A percentile compares a stretch with the other conserved stretches of the same genome.
Evolutionary conservation across 92 coral and sea anemone species (phyloP).

Genomic region (Metridium senile): DNA sequence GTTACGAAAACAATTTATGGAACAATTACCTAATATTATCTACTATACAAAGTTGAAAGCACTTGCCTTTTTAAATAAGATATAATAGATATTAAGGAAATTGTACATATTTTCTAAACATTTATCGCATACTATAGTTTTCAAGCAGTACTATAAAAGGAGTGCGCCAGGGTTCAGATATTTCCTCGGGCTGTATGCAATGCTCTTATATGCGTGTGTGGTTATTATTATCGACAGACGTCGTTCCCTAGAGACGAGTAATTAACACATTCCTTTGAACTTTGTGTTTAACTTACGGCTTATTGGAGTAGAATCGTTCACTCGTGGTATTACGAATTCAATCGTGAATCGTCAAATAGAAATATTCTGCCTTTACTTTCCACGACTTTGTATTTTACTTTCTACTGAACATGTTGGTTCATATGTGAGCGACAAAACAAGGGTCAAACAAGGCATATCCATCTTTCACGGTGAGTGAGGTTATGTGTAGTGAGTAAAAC

Average conservation of each 20-base stretch:
- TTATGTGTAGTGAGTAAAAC: neutral
- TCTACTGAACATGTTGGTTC: too few relatives aligned
- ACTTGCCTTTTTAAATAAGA: too few relatives aligned
- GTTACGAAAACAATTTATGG: too few relatives aligned
- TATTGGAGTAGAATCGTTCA: slow-evolving; percentile 31
- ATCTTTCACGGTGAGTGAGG: neutral
- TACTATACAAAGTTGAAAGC: too few relatives aligned
- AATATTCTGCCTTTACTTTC: too few relatives aligned
- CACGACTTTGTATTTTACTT: too few relatives aligned
- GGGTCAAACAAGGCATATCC: neutral
- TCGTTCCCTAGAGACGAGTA: slow-evolving; percentile 44
- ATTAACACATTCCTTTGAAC: slow-evolving; percentile 56
- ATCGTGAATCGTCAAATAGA: neutral
- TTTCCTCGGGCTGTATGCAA: neutral
- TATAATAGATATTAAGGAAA: too few relatives aligned
- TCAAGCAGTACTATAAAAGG: neutral
- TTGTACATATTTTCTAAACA: neutral
- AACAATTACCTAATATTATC: too few relatives aligned
- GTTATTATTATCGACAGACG: neutral
- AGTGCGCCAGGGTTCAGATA: neutral
- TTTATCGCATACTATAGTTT: neutral
- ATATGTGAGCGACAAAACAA: too few relatives aligned
- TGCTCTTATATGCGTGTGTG: too few relatives aligned
- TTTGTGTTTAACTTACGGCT: slow-evolving; percentile 69
- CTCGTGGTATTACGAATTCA: neutral